These are phyloP conservation scores for Drosophila anomalata DNA, from an alignment of 2,888 invertebrate species.

Conservation along the genomic window DNA sequence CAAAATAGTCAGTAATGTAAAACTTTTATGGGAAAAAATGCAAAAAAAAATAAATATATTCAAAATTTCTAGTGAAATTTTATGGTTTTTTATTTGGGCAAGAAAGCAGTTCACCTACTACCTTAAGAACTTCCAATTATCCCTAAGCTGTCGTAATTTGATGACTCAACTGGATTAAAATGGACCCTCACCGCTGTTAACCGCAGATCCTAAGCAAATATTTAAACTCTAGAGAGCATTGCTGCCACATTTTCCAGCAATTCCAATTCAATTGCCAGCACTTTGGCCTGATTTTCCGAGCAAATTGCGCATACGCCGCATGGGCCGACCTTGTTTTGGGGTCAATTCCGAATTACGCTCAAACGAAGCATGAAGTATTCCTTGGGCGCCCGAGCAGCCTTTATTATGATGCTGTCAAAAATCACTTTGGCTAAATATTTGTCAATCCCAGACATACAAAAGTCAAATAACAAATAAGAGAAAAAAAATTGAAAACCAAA, in stretches of 20 bases:
- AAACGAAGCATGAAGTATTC: conserved; percentile 61
- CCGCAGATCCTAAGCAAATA: conserved; percentile 15
- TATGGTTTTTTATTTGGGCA: too few relatives aligned
- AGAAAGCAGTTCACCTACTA: too few relatives aligned
- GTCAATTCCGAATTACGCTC: conserved; percentile 53
- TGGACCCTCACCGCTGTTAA: conserved; percentile 4
- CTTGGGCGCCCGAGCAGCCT: conserved; percentile 36
- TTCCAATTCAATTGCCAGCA: conserved; percentile 38
- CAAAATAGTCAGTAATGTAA: too few relatives aligned
- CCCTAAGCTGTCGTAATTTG: not conserved
- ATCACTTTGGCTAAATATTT: conserved; percentile 76
- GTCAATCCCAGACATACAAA: conserved; percentile 58
- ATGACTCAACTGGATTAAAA: not conserved
- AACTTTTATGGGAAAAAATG: not conserved
- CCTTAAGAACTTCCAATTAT: too few relatives aligned
- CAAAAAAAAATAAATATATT: not conserved
- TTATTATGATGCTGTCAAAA: conserved; percentile 62
- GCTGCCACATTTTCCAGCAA: conserved; percentile 12
- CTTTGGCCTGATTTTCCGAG: conserved; percentile 25
- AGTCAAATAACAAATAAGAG: conserved; percentile 50
- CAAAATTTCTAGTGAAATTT: not conserved
- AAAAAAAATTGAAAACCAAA: conserved; percentile 1
- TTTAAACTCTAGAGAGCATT: conserved; percentile 18
- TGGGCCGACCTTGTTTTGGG: conserved; percentile 37
- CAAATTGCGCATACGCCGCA: conserved; percentile 72